Conservation (phyloP, 2,888 invertebrate genomes). For the Cheilosia pagana region DNA sequence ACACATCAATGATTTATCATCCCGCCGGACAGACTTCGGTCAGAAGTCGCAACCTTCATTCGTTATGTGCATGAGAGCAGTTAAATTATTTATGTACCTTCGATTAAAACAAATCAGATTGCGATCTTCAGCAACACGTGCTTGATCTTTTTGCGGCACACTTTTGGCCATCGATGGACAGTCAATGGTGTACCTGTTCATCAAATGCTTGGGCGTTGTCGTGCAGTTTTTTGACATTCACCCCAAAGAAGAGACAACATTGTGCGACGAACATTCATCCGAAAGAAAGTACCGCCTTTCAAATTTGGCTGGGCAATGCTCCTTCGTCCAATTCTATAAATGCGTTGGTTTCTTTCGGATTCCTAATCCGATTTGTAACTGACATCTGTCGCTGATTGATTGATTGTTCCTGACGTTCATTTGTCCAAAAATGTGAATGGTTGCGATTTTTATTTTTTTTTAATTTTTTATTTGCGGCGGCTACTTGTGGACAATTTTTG, state of each 20-base stretch:
- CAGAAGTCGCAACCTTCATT: slow-evolving; percentile 50
- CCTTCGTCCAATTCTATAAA: not conserved
- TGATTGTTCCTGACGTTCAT: slow-evolving; percentile 51
- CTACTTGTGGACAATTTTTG: slow-evolving; percentile 14
- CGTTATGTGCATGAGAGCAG: not conserved
- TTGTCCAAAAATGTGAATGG: slow-evolving; percentile 25
- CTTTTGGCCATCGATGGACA: slow-evolving; percentile 25
- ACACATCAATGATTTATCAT: slow-evolving; percentile 44
- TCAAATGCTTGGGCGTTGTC: slow-evolving; percentile 26
- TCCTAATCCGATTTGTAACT: slow-evolving; percentile 46
- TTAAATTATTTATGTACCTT: slow-evolving; percentile 14
- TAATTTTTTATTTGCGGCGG: not conserved
- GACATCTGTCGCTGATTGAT: slow-evolving; percentile 48
- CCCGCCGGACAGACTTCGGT: slow-evolving; percentile 16
- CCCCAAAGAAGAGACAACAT: slow-evolving; percentile 1
- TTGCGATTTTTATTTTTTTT: not conserved
- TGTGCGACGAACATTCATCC: not conserved
- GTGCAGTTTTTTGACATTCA: slow-evolving; percentile 28
- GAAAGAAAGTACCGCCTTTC: slow-evolving; percentile 29
- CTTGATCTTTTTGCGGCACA: slow-evolving; percentile 14
- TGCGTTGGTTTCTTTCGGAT: slow-evolving; percentile 36
- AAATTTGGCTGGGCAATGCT: not conserved
- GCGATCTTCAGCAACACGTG: slow-evolving; percentile 5
- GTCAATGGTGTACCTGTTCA: slow-evolving; percentile 6
- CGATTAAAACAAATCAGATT: slow-evolving; percentile 18